phyloP scores from a whole-genome alignment of 2,888 invertebrate species.

The Cryptocephalus primarius region DNA sequence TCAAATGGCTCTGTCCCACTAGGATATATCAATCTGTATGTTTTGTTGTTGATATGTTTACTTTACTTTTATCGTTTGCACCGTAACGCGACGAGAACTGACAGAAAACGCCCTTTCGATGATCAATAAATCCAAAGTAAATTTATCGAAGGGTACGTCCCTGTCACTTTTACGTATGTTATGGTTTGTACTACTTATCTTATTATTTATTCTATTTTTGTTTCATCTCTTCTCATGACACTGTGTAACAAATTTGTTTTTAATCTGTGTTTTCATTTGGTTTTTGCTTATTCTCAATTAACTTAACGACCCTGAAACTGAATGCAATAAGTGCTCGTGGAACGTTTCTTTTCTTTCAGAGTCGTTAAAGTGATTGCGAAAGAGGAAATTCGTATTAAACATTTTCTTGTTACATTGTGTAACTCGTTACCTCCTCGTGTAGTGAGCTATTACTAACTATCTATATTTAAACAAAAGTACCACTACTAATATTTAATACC shows the following conservation, averaged over 20 bases:
- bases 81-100: slow-evolving; percentile 9
- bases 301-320: too few relatives aligned
- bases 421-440: slow-evolving; percentile 40
- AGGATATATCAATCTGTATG: slow-evolving; percentile 40
- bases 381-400: too few relatives aligned
- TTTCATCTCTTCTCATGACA: slow-evolving; percentile 12
- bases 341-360: too few relatives aligned
- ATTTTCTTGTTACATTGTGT: slow-evolving; percentile 12
- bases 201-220: slow-evolving; percentile 5
- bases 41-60: slow-evolving; percentile 39
- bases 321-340: too few relatives aligned
- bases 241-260: too few relatives aligned
- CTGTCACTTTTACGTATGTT: slow-evolving; percentile 16
- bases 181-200: slow-evolving; percentile 1
- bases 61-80: slow-evolving; percentile 33
- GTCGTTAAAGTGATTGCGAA: too few relatives aligned
- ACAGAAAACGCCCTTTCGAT: too few relatives aligned
- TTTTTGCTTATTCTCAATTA: too few relatives aligned
- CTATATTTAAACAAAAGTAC: slow-evolving; percentile 1
- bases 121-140: too few relatives aligned
- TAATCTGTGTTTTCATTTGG: too few relatives aligned
- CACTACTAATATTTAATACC: too few relatives aligned
- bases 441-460: slow-evolving; percentile 17
- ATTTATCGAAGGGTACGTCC: neutral
- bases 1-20: slow-evolving; percentile 45